phyloP scores from a whole-genome alignment of 2,113 vertebrate genomes.

The Gasterosteus aculeatus region DNA sequence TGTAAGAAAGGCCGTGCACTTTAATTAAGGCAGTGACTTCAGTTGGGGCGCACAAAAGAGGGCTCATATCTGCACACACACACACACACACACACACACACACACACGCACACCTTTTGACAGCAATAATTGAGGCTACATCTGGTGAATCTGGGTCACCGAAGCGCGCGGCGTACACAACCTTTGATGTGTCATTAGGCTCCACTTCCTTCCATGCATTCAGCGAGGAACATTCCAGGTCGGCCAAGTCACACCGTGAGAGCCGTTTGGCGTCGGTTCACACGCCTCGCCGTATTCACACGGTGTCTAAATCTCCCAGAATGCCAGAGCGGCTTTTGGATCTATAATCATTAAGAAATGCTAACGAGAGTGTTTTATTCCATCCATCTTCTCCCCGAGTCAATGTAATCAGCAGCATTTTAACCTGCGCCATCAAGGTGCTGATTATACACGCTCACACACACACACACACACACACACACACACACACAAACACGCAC shows the following conservation, averaged over 20 bases:
- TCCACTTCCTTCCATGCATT: constrained; percentile 51
- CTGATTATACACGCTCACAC: constrained; percentile 51
- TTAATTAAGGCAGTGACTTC: constrained; percentile 65
- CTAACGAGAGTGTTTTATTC: constrained; percentile 43
- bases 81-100: not conserved
- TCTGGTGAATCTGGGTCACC: constrained; percentile 69
- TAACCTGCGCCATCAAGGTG: constrained; percentile 54
- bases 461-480: constrained; percentile 12
- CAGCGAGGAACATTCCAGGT: constrained; percentile 34
- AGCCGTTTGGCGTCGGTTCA: constrained; percentile 31
- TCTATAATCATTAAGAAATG: constrained; percentile 51
- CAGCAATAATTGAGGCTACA: constrained; percentile 58
- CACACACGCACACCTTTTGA: constrained; percentile 47
- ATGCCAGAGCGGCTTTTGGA: constrained; percentile 18
- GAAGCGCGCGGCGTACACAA: constrained; percentile 29
- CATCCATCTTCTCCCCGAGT: constrained; percentile 29
- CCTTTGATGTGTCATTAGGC: constrained; percentile 70
- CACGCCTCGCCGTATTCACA: constrained; percentile 36
- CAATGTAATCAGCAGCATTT: constrained; percentile 49
- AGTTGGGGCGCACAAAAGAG: constrained; percentile 40
- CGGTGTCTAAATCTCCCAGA: constrained; percentile 16
- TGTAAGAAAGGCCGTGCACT: constrained; percentile 46
- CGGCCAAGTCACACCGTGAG: constrained; percentile 36
- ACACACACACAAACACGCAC: constrained; percentile 17
- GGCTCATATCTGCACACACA: constrained; percentile 38